Percentiles rank a stretch among this genome's conserved stretches.
phyloP scores from a whole-genome alignment of 2,888 invertebrate species.

The Falcaria lacertinaria region DNA sequence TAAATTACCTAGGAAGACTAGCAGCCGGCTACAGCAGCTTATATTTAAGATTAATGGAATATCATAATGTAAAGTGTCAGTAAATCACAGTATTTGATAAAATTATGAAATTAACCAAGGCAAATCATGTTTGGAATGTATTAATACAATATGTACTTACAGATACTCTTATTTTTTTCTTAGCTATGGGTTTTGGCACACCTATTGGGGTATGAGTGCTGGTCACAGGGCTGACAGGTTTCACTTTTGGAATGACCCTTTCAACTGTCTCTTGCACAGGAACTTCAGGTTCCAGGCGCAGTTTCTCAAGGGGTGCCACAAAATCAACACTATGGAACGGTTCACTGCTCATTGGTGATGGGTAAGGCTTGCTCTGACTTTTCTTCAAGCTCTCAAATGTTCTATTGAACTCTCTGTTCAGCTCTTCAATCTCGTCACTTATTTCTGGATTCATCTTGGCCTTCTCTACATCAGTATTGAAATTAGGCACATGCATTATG shows the following conservation, averaged over 20 bases:
- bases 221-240: neutral
- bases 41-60: too few relatives aligned
- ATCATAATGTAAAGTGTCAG: too few relatives aligned
- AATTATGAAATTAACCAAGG: too few relatives aligned
- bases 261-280: slow-evolving; percentile 8
- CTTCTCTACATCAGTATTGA: slow-evolving; percentile 33
- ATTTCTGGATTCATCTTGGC: slow-evolving; percentile 49
- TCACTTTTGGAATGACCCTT: neutral
- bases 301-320: slow-evolving; percentile 32
- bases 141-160: too few relatives aligned
- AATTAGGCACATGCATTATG: slow-evolving; percentile 51
- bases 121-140: too few relatives aligned
- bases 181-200: slow-evolving; percentile 56
- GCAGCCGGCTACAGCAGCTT: too few relatives aligned
- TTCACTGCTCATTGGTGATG: neutral
- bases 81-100: too few relatives aligned
- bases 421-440: slow-evolving; percentile 59
- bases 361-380: slow-evolving; percentile 17
- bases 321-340: slow-evolving; percentile 16
- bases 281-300: slow-evolving; percentile 14
- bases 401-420: slow-evolving; percentile 66
- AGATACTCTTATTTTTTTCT: slow-evolving; percentile 61
- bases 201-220: slow-evolving; percentile 1
- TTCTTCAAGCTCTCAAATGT: slow-evolving; percentile 62
- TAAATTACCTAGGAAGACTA: too few relatives aligned